phyloP scores from a whole-genome alignment of 2,888 invertebrate genomes.

The Acrocera orbiculus region DNA sequence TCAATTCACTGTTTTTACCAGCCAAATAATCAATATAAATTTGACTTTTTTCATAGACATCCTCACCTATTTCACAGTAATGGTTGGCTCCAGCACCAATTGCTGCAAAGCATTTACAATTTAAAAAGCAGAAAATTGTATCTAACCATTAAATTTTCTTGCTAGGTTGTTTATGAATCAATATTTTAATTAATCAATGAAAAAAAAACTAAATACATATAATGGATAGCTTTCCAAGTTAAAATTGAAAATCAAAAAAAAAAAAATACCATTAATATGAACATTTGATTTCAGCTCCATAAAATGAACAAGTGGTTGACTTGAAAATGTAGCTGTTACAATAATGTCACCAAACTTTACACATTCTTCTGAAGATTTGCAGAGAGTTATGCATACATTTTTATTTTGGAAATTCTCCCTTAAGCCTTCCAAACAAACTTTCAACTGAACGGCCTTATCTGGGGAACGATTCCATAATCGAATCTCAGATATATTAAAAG shows the following conservation, averaged over 20 bases:
- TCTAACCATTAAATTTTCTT: too few relatives aligned
- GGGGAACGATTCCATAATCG: conserved; percentile 38
- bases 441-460: too few relatives aligned
- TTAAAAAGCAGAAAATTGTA: too few relatives aligned
- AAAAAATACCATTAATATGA: conserved; percentile 41
- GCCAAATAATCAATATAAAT: conserved; percentile 39
- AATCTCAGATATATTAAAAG: conserved; percentile 32
- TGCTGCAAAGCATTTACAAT: too few relatives aligned
- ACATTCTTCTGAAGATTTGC: conserved; percentile 29
- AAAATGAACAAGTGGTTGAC: conserved; percentile 33
- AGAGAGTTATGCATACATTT: conserved; percentile 14
- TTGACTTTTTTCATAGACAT: conserved; percentile 33
- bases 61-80: conserved; percentile 35
- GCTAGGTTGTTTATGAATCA: too few relatives aligned
- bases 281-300: conserved; percentile 36
- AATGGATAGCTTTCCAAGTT: too few relatives aligned
- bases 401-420: conserved; percentile 11
- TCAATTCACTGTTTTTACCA: conserved; percentile 36
- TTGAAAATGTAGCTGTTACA: conserved; percentile 38
- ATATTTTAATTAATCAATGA: too few relatives aligned
- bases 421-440: too few relatives aligned
- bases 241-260: conserved; percentile 1
- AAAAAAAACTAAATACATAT: too few relatives aligned
- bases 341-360: conserved; percentile 42
- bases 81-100: conserved; percentile 38